Conservation (phyloP, 2,113 vertebrate genomes). For the Laterallus jamaicensis region DNA sequence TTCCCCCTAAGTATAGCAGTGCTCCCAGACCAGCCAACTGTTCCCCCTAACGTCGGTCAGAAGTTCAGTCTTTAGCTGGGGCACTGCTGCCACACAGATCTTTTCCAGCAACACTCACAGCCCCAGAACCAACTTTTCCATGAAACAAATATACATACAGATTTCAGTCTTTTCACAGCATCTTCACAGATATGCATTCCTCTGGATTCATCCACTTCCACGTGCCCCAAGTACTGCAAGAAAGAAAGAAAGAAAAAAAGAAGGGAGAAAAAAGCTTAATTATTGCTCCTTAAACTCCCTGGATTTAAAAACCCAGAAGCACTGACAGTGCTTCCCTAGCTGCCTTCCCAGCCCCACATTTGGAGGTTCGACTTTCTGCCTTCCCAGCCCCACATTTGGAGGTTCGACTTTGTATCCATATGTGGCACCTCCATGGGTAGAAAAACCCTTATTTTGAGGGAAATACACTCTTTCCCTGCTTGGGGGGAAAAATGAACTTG, state of each 20-base stretch:
- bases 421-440: background rate
- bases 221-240: constrained; percentile 92
- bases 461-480: background rate
- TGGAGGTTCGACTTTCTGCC: background rate
- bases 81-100: background rate
- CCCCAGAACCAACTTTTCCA: constrained; percentile 7
- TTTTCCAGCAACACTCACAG: background rate
- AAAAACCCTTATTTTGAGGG: background rate
- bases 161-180: constrained; percentile 96
- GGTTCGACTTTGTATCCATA: background rate
- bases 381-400: background rate
- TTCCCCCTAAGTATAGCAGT: constrained; percentile 21
- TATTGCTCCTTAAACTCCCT: background rate
- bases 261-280: background rate
- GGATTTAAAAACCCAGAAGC: background rate
- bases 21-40: constrained; percentile 7
- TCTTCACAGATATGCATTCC: constrained; percentile 99
- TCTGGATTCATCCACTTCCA: constrained; percentile 98
- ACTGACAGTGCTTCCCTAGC: background rate
- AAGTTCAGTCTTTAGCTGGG: constrained; percentile 34
- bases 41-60: constrained; percentile 36
- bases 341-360: background rate
- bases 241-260: background rate
- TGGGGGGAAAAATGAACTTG: background rate
- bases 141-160: constrained; percentile 85